Conservation (phyloP, 2,797 vertebrate species). For the Craterocephalus amniculus region DNA sequence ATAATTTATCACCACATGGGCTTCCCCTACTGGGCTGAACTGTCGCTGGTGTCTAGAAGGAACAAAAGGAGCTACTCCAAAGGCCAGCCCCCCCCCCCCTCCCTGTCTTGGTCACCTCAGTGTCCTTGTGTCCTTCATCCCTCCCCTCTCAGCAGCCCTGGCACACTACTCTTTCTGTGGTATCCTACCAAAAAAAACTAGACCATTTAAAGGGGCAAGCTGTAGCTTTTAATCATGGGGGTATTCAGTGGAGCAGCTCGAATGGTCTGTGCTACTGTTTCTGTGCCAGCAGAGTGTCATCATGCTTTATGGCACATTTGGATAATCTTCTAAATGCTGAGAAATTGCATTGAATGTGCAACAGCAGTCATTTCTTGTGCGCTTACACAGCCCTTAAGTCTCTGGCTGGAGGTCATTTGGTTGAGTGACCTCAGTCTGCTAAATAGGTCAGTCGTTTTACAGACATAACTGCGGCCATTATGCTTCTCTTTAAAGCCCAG, state of each 20-base stretch:
- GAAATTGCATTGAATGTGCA: constrained; percentile 54
- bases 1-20: constrained; percentile 53
- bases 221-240: constrained; percentile 41
- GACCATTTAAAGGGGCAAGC: constrained; percentile 51
- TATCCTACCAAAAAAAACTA: constrained; percentile 57
- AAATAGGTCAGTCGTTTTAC: constrained; percentile 52
- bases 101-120: constrained; percentile 19
- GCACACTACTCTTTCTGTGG: constrained; percentile 51
- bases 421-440: constrained; percentile 56
- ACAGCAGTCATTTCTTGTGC: constrained; percentile 16
- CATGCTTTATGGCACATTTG: constrained; percentile 27
- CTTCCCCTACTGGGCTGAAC: constrained; percentile 44
- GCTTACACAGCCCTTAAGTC: constrained; percentile 17
- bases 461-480: constrained; percentile 47
- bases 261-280: constrained; percentile 22
- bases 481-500: constrained; percentile 41
- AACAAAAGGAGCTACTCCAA: constrained; percentile 41
- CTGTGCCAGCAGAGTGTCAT: constrained; percentile 21
- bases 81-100: constrained; percentile 39
- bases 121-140: constrained; percentile 21
- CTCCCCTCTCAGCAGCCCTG: constrained; percentile 19
- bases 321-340: constrained; percentile 28
- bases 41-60: constrained; percentile 52
- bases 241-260: constrained; percentile 31
- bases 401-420: constrained; percentile 42